Base-by-base conservation (phyloP, 2,888 invertebrate genomes). In the Celastrina argiolus region DNA sequence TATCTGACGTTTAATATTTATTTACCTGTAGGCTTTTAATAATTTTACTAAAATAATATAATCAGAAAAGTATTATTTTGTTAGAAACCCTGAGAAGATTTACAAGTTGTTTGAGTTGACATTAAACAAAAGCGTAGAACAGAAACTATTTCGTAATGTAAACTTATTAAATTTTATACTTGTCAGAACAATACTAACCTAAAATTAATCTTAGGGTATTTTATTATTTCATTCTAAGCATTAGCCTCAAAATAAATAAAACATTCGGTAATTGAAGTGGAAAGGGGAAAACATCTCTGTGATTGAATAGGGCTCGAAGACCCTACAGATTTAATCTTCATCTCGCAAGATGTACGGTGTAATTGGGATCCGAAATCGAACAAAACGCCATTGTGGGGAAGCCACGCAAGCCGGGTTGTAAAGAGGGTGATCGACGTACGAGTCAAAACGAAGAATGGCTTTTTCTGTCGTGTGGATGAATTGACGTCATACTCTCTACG, bases 311-410 rank as follows among this genome's bases (percentile, higher is more conserved):
- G 56, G 28, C 56, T 56, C n/a, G 7, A 56, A 56, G 28, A 56
- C 56, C 56, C 56, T 7, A 22, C 56, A 26, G 26, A 56, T 56
- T 28, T 56, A 56, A 56, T 56, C 56, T 56, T 28, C 56, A 56
- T 56, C 56, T 28, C 28, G 56, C 26, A 56, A 56, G 56, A 56
- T 28, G 56, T 56, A 56, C 56, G 18, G 45, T 56, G 26, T 56
- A 28, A 56, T 56, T 56, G 56, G 28, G 14, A 56, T 26, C 56
- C 56, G 56, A 28, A 28, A 56, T 26, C 28, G 56, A 56, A 56
- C 56, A 56, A 56, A 56, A 28, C 56, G 28, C 56, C 56, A 56
- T 56, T 56, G 56, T 56, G 16, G 14, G 56, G 56, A 56, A 56
- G 56, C 56, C 56, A 28, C 56, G 28, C 28, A 7, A 45, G 42